These are phyloP conservation scores for Seriola dumerili DNA, from an alignment of 2,113 vertebrate species.

Conservation along the genomic window DNA sequence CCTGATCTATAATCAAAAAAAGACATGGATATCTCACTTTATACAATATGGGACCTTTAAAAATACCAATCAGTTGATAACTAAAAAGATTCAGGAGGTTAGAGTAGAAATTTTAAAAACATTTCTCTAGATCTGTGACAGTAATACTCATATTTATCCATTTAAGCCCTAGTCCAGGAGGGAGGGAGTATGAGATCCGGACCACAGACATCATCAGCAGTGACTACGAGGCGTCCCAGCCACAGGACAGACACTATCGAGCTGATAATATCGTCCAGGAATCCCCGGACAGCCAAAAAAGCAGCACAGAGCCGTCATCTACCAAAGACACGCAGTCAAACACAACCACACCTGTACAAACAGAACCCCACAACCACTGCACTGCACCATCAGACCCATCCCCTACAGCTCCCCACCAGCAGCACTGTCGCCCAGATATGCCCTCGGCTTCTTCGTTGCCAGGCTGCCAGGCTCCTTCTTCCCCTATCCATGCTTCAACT, in stretches of 20 bases:
- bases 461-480: slow-evolving; percentile 50
- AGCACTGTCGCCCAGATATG: slow-evolving; percentile 45
- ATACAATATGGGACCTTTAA: too few relatives aligned
- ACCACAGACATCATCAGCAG: slow-evolving; percentile 78
- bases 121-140: neutral
- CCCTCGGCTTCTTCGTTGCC: slow-evolving; percentile 34
- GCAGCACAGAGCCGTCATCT: slow-evolving; percentile 32
- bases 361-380: slow-evolving; percentile 52
- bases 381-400: slow-evolving; percentile 36
- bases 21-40: too few relatives aligned
- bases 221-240: slow-evolving; percentile 63
- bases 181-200: slow-evolving; percentile 74
- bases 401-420: slow-evolving; percentile 12
- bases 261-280: slow-evolving; percentile 23
- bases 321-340: slow-evolving; percentile 49
- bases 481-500: slow-evolving; percentile 2
- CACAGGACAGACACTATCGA: slow-evolving; percentile 55
- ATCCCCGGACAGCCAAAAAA: slow-evolving; percentile 41
- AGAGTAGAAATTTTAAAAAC: neutral
- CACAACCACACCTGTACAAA: slow-evolving; percentile 33
- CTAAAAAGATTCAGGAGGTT: too few relatives aligned
- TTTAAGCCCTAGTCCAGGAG: slow-evolving; percentile 76
- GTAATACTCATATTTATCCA: slow-evolving; percentile 33
- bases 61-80: too few relatives aligned
- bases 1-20: too few relatives aligned